phyloP scores from a whole-genome alignment of 2,797 vertebrate genomes.

The Xenentodon cancila region DNA sequence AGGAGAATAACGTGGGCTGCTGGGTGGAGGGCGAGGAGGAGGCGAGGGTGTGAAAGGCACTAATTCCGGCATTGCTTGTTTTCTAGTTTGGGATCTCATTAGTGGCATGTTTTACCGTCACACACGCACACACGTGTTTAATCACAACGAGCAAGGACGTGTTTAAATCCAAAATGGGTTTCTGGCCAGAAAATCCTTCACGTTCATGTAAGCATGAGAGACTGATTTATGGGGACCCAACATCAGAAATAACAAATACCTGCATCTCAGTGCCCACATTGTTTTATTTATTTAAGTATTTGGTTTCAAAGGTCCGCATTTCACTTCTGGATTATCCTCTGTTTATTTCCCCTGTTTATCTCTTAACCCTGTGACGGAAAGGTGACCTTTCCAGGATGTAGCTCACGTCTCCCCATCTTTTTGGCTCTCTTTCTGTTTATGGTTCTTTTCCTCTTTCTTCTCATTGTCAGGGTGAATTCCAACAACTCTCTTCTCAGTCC shows the following conservation, averaged over 20 bases:
- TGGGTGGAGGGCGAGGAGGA: constrained; percentile 29
- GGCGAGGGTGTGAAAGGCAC: constrained; percentile 44
- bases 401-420: neutral
- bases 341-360: neutral
- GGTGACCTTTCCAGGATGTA: neutral
- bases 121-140: constrained; percentile 74
- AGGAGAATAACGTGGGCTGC: constrained; percentile 52
- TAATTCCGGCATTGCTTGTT: constrained; percentile 71
- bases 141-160: constrained; percentile 73
- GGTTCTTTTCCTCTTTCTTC: neutral
- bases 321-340: too few relatives aligned
- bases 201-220: constrained; percentile 65
- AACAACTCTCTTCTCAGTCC: neutral
- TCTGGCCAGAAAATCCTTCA: constrained; percentile 66
- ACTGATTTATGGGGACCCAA: constrained; percentile 74
- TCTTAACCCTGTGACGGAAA: neutral
- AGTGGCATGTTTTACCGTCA: constrained; percentile 79
- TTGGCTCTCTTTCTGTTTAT: neutral
- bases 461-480: neutral
- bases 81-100: constrained; percentile 77
- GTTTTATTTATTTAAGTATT: constrained; percentile 50
- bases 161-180: constrained; percentile 84
- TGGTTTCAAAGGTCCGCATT: constrained; percentile 11
- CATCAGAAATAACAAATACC: constrained; percentile 82
- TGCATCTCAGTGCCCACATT: constrained; percentile 67